A percentile compares a stretch with the other conserved stretches of the same genome.
Conservation (phyloP, 53 echinoderm and acorn worm genomes). For the Actinopyga echinites region DNA sequence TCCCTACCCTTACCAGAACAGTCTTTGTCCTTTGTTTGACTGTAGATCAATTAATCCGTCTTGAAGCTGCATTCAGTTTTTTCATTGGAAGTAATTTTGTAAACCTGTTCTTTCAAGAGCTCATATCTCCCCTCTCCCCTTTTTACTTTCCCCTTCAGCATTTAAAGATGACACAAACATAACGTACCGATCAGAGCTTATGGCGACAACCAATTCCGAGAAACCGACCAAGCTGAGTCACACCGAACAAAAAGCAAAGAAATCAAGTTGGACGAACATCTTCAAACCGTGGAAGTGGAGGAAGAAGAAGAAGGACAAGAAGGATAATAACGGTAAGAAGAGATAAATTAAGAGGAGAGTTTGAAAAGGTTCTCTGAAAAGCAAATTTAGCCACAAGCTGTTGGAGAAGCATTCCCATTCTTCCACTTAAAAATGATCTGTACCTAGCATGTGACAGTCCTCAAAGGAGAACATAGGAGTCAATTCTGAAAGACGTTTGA, state of each 20-base stretch:
- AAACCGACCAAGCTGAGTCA: conserved; percentile 18
- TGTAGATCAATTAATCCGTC: too few relatives aligned
- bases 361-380: too few relatives aligned
- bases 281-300: conserved; percentile 98
- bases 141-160: neutral
- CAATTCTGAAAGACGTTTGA: too few relatives aligned
- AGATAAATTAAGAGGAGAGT: neutral
- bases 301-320: conserved; percentile 80
- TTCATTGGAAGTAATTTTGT: too few relatives aligned
- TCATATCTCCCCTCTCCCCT: neutral
- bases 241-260: conserved; percentile 51
- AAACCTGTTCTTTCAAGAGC: neutral
- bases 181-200: conserved; percentile 12
- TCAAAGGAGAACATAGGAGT: too few relatives aligned
- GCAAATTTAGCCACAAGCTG: too few relatives aligned
- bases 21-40: too few relatives aligned
- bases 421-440: too few relatives aligned
- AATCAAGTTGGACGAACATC: conserved; percentile 70
- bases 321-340: conserved; percentile 12
- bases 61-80: too few relatives aligned
- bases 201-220: conserved; percentile 24
- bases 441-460: too few relatives aligned
- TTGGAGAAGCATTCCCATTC: too few relatives aligned
- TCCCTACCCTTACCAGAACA: too few relatives aligned
- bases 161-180: conserved; percentile 25